Evolutionary conservation across 2,113 vertebrate genomes (phyloP), one percentile per base, ranked within the genome.

Genomic region (Bujurquina vittata): DNA sequence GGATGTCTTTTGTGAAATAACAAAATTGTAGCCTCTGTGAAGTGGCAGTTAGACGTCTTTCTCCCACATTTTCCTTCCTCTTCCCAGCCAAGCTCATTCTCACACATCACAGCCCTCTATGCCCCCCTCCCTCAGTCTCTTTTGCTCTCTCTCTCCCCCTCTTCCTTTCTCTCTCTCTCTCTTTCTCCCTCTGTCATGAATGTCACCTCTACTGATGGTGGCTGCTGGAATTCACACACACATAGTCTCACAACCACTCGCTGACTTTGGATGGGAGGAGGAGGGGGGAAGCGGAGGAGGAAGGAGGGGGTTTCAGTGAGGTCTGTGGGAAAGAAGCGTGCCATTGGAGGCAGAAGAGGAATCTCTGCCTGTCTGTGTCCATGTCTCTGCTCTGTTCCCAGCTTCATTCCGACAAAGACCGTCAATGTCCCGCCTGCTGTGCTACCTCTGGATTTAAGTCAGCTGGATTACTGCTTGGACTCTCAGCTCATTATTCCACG

Each of bases 141-240:
- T 54, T 63, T 67, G 75, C 46, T 40, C 85, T 84, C 52, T 59
- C 57, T 31, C 84, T 4, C 67, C 46, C 31, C 23, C 62, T 17
- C 77, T 40, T 80, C 37, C 81, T 84, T 73, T 29, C 23, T 15
- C 57, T 55, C 75, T 56, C 83, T 63, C 82, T 63, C 75, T 56
- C 78, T 65, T 82, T 69, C 88, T 77, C 87, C 80, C 80, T 82
- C 85, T 61, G 91, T 94, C 91, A 95, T 95, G 95, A 96, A 96
- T 96, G 95, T 96, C 95, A 96, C 95, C 95, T 95, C 95, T 96
- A 94, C 93, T 94, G 95, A 94, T 94, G 95, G 94, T 93, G 92
- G 94, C 94, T 93, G 93, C 93, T 94, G 94, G 92, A 95, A 95
- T 94, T 87, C 93, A 91, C 90, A 74, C 92, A 87, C 90, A 91